Evolutionary conservation across 2,113 vertebrate species (phyloP).

Genomic region (Myiozetetes cayanensis): DNA sequence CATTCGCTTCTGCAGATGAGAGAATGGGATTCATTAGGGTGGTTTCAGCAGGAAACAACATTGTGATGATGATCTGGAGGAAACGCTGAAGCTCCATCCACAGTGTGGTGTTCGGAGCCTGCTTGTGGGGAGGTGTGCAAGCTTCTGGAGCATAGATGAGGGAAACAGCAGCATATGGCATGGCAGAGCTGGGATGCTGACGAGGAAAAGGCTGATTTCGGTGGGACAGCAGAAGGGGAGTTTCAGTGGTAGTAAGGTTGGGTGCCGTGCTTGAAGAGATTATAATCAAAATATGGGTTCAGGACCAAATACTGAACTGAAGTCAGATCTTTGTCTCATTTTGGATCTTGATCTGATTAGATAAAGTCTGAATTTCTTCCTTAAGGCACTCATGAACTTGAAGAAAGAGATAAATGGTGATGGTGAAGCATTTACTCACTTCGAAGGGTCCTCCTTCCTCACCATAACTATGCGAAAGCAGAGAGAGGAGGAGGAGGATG

Average conservation of each 20-base stretch:
- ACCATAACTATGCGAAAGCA: not conserved
- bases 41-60: not conserved
- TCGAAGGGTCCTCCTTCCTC: not conserved
- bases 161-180: not conserved
- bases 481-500: not conserved
- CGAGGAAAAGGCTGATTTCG: not conserved
- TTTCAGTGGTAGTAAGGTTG: not conserved
- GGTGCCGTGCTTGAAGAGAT: not conserved
- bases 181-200: not conserved
- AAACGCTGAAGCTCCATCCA: not conserved
- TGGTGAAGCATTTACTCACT: not conserved
- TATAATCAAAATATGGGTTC: not conserved
- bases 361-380: not conserved
- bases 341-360: not conserved
- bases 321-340: not conserved
- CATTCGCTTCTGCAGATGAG: not conserved
- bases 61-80: not conserved
- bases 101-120: not conserved
- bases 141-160: not conserved
- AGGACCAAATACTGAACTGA: not conserved
- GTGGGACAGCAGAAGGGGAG: not conserved
- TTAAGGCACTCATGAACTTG: not conserved
- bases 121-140: rapidly evolving
- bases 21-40: not conserved
- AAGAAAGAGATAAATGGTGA: not conserved